Base-by-base conservation (phyloP, 2,888 invertebrate species). In the Geotrupes spiniger region DNA sequence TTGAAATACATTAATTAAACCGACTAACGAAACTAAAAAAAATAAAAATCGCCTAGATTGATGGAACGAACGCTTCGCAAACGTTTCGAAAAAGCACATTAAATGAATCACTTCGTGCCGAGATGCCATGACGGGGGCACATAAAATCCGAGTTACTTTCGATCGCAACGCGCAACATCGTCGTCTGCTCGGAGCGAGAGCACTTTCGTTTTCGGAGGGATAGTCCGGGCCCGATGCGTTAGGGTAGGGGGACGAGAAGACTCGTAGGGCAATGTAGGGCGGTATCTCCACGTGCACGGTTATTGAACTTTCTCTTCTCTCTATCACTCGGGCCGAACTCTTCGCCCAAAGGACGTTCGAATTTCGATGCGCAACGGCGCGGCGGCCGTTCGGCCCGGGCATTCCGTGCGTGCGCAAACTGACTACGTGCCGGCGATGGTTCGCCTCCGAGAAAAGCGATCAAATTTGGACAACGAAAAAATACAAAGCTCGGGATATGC, bases 141-240 rank as follows among this genome's bases (percentile, higher is more conserved):
- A n/a, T n/a, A n/a, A n/a, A n/a, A n/a, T n/a, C n/a, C n/a, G n/a
- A n/a, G n/a, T n/a, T n/a, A n/a, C n/a, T n/a, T 6, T 21, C 21
- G 21, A 21, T 21, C 21, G 6, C 6, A 21, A 21, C 3, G 6
- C 21, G 21, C 4, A 21, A 21, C n/a, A n/a, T n/a, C n/a, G n/a
- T n/a, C n/a, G 29, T 29, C 29, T 33, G 15, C 14, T 33, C 15
- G 12, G 12, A 15, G 33, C 14, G 17, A 28, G 54, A 48, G 49
- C 51, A 57, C 57, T 57, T 53, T 57, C 55, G 27, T 51, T 57
- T 57, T 53, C 50, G 47, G 52, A 53, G 54, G 55, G 57, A 25
- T 52, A 52, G 51, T 51, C 57, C 38, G 28, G 37, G n/a, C n/a
- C 27, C 45, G 15, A 16, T 31, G 40, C 29, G 38, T 11, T 29